These are phyloP conservation scores for Melanargia galathea DNA, from an alignment of 2,888 invertebrate genomes.

Conservation along the genomic window DNA sequence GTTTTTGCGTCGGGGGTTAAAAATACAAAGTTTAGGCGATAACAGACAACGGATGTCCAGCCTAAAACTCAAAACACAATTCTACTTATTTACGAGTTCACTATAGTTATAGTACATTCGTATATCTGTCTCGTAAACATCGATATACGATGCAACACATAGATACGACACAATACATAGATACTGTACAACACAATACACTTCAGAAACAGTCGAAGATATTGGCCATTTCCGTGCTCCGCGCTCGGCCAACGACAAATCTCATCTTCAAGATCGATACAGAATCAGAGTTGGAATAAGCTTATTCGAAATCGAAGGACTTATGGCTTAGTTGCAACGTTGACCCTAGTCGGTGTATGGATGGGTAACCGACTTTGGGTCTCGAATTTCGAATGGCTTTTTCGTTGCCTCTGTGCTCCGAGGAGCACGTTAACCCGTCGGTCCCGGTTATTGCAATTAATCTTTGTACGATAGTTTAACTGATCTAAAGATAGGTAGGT, in stretches of 20 bases:
- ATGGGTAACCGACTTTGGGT: no score
- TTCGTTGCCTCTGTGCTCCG: no score
- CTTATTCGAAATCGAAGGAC: neutral
- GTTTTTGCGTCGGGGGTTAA: no score
- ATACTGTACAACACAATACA: conserved; percentile 6
- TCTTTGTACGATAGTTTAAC: no score
- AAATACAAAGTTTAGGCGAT: no score
- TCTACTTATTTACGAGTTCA: neutral
- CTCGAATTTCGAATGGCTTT: no score
- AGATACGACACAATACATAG: conserved; percentile 11
- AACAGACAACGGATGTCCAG: no score
- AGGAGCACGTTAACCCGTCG: no score
- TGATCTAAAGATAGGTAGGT: no score
- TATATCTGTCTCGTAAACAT: neutral
- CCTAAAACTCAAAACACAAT: no score
- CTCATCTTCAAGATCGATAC: conserved; percentile 2
- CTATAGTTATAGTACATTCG: neutral
- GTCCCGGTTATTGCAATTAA: no score
- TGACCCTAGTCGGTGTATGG: no score
- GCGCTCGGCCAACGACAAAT: neutral
- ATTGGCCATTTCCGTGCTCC: conserved; percentile 24
- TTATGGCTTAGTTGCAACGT: neutral
- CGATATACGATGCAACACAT: conserved; percentile 4
- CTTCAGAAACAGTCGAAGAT: conserved; percentile 15
- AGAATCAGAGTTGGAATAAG: neutral